Conservation (phyloP, 2,888 invertebrate species). For the Amphipyra berbera region DNA sequence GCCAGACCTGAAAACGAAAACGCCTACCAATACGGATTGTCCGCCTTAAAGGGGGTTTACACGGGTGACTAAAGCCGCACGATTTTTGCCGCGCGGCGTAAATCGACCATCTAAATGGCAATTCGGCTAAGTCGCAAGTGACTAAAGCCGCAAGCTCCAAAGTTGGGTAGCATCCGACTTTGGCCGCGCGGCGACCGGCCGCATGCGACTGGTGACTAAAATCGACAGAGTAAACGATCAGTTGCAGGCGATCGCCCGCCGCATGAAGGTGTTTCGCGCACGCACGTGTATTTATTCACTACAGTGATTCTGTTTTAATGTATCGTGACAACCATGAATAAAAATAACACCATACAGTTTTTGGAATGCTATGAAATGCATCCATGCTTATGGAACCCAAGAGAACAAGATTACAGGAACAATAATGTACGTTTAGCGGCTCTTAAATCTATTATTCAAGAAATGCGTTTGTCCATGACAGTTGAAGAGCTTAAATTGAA, state of each 20-base stretch:
- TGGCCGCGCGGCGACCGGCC: conserved; percentile 51
- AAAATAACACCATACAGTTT: too few relatives aligned
- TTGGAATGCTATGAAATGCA: too few relatives aligned
- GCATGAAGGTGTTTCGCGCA: conserved; percentile 45
- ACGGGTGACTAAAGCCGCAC: conserved; percentile 67
- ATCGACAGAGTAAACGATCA: conserved; percentile 63
- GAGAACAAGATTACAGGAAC: too few relatives aligned
- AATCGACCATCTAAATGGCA: conserved; percentile 64
- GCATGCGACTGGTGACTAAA: conserved; percentile 21
- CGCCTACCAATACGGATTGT: too few relatives aligned
- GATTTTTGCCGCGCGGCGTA: conserved; percentile 61
- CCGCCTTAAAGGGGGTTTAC: conserved; percentile 60
- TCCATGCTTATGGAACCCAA: too few relatives aligned
- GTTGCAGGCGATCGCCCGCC: conserved; percentile 29
- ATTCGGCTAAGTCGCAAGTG: conserved; percentile 45
- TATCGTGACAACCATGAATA: too few relatives aligned
- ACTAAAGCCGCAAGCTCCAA: too few relatives aligned
- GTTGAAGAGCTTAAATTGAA: too few relatives aligned
- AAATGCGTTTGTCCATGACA: too few relatives aligned
- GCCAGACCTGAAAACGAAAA: too few relatives aligned
- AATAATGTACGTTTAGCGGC: too few relatives aligned
- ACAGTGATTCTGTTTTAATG: conserved; percentile 40
- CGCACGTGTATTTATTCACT: conserved; percentile 56
- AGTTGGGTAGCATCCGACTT: conserved; percentile 39
- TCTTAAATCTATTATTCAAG: too few relatives aligned